Base-by-base conservation (phyloP, 2,113 vertebrate species). In the Zingel zingel region DNA sequence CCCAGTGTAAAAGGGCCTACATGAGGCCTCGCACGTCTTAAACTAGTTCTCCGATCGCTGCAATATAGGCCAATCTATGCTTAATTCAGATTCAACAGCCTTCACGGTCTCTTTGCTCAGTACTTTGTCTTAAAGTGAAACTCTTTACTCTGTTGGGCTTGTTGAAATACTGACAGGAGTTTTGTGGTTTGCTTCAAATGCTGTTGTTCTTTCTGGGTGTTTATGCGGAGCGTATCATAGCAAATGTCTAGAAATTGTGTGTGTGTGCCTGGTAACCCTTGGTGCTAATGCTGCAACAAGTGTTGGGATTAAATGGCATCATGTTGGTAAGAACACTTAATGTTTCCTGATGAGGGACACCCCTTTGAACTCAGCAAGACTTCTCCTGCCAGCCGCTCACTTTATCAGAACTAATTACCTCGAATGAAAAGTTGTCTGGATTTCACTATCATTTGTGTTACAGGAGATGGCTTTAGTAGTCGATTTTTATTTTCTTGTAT, bases 11-110 rank as follows among this genome's bases (percentile, higher is more conserved):
- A 48, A 53, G 74, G 89, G 87, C 65, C 81, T 69, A 83, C 90
- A 86, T 92, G 91, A 86, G 77, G 63, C 77, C 67, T 72, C 88
- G 87, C 91, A 93, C 79, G 77, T 92, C 87, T 91, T 93, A 89
- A 93, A 94, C 89, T 89, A 91, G 77, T 88, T 91, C 86, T 83
- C 84, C 30, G 68, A 77, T 72, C 83, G 80, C 68, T 76, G 86
- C 85, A 93, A 95, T 95, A 93, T 95, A 94, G 93, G 93, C 90
- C 94, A 95, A 94, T 94, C 93, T 94, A 93, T 92, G 92, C 92
- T 94, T 94, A 92, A 91, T 93, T 93, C 90, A 91, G 81, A 92
- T 90, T 92, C 90, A 84, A 61, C 87, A 83, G 84, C 83, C 87
- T 88, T 85, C 74, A 83, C 59, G 65, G 68, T 62, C 86, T 59